Conservation (phyloP, 1,140 invertebrate species). For the Neuroterus valhalla region DNA sequence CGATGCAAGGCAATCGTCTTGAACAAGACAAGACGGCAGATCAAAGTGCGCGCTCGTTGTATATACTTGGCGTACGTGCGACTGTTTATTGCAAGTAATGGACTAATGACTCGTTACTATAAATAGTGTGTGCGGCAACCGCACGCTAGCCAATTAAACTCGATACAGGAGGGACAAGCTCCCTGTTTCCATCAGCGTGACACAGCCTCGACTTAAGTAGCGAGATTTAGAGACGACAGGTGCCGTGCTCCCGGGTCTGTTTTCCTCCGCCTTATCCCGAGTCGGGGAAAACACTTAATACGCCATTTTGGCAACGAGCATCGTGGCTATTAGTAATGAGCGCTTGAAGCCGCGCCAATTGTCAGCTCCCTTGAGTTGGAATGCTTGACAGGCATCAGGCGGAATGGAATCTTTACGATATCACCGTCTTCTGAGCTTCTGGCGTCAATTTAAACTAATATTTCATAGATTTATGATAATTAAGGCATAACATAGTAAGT, state of each 20-base stretch:
- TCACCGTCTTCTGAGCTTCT: slow-evolving; percentile 39
- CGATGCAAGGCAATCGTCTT: slow-evolving; percentile 27
- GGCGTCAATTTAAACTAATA: slow-evolving; percentile 24
- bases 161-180: slow-evolving; percentile 58
- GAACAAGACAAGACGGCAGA: slow-evolving; percentile 32
- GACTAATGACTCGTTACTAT: slow-evolving; percentile 64
- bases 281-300: slow-evolving; percentile 59
- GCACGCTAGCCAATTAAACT: slow-evolving; percentile 71
- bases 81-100: slow-evolving; percentile 61
- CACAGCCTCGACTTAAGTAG: slow-evolving; percentile 65
- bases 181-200: slow-evolving; percentile 57
- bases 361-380: slow-evolving; percentile 36
- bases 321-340: slow-evolving; percentile 65
- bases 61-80: slow-evolving; percentile 22
- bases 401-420: slow-evolving; percentile 48
- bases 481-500: slow-evolving; percentile 47
- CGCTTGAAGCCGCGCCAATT: slow-evolving; percentile 61
- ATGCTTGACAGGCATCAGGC: slow-evolving; percentile 32
- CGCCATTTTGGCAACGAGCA: slow-evolving; percentile 62
- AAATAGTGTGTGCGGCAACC: slow-evolving; percentile 57
- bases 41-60: slow-evolving; percentile 35
- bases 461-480: slow-evolving; percentile 5
- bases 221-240: slow-evolving; percentile 73
- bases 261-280: slow-evolving; percentile 32
- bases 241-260: slow-evolving; percentile 46